A percentile compares a stretch with the other conserved stretches of the same genome.
Evolutionary conservation across 37 sponge, comb jelly and placozoan species (phyloP).

Genomic region (Cliona cf. orientalis): DNA sequence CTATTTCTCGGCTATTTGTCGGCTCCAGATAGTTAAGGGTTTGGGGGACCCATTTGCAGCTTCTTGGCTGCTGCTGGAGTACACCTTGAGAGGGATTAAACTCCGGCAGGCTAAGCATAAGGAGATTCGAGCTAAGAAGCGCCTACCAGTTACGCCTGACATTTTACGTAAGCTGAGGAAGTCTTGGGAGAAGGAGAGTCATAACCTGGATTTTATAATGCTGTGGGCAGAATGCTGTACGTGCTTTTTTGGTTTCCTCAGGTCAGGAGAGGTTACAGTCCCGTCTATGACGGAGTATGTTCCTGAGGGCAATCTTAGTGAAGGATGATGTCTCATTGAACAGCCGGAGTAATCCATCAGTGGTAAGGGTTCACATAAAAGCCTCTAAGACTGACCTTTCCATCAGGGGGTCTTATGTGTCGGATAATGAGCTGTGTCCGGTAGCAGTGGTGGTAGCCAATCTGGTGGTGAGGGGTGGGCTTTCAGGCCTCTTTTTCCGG

Average conservation of each 20-base stretch:
- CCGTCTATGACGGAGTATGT: constrained; percentile 25
- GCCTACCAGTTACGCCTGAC: background rate
- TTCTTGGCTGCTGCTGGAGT: background rate
- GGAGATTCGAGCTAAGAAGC: background rate
- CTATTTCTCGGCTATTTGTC: background rate
- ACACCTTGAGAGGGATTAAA: constrained; percentile 6
- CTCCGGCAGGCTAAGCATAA: background rate
- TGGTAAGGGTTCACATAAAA: constrained; percentile 22
- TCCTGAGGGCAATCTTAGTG: constrained; percentile 3
- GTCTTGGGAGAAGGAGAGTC: background rate
- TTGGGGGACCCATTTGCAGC: constrained; percentile 7
- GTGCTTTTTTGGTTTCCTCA: too few species aligned
- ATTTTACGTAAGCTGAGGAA: background rate
- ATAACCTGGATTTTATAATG: constrained; percentile 14
- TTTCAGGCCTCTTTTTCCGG: constrained; percentile 35
- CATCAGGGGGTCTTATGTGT: constrained; percentile 29
- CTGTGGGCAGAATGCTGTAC: too few species aligned
- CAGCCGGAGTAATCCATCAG: constrained; percentile 11
- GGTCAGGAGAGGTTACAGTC: constrained; percentile 41
- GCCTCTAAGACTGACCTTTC: constrained; percentile 67
- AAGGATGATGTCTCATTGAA: constrained; percentile 33
- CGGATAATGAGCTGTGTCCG: constrained; percentile 40
- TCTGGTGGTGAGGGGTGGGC: constrained; percentile 21
- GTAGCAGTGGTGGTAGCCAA: constrained; percentile 37
- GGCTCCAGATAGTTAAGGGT: constrained; percentile 7